Evolutionary conservation across 2,797 vertebrate genomes (phyloP).

Genomic region (Enteromius unitaeniatus): DNA sequence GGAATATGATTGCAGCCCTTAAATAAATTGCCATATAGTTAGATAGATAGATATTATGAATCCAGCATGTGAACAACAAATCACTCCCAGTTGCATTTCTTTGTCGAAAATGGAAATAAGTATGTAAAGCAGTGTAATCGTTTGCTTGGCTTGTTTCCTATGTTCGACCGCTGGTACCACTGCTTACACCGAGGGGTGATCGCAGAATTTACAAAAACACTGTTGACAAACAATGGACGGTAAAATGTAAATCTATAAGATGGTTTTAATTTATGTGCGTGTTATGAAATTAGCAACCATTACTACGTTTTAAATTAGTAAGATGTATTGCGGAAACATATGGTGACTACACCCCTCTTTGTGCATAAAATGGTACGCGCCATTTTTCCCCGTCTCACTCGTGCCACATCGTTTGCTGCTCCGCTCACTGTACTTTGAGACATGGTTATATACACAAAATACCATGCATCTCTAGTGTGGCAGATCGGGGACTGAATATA

Average conservation of each 20-base stretch:
- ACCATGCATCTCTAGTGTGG: background rate
- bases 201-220: background rate
- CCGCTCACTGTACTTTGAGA: background rate
- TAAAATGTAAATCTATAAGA: background rate
- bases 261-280: background rate
- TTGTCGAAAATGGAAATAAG: constrained; percentile 17
- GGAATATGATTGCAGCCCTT: background rate
- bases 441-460: background rate
- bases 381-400: constrained; percentile 54
- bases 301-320: background rate
- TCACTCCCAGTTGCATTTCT: constrained; percentile 7
- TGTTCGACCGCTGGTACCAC: background rate
- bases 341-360: constrained; percentile 23
- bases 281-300: no score
- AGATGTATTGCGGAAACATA: background rate
- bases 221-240: background rate
- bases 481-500: background rate
- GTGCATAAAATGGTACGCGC: constrained; percentile 65
- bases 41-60: background rate
- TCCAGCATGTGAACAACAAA: background rate
- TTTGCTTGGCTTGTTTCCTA: constrained; percentile 13
- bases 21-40: background rate
- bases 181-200: background rate
- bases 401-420: constrained; percentile 58
- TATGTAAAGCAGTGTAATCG: constrained; percentile 25